Base-by-base conservation (phyloP, 2,113 vertebrate species). In the Syrmaticus mikado region DNA sequence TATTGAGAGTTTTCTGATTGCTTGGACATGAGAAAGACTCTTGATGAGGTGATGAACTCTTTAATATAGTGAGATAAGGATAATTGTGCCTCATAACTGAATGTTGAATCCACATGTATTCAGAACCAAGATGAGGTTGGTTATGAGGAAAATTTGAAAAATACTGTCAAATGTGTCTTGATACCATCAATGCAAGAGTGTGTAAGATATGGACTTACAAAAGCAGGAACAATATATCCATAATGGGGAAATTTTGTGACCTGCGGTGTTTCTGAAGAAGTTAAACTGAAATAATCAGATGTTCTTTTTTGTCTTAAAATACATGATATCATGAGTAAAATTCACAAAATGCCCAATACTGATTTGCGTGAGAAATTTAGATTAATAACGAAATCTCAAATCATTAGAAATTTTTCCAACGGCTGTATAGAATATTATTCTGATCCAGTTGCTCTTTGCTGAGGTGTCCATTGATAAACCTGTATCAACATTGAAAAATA, bases 291-390 rank as follows among this genome's bases (percentile, higher is more conserved):
- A 70, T 90, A 28, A 32, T 32, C 52, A 75, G 41, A 61, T 67
- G 13, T 79, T 82, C 40, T 21, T 50, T 76, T 87, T 91, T 53
- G 11, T 82, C 60, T 85, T 89, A 66, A 91, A 96, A 60, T 91
- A n/a, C 16, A 34, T 66, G 60, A 66, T 70, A 53, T 16, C 34
- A 22, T 77, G 85, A 85, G 85, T 95, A 81, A 87, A 87, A 82
- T 45, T 65, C 38, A 80, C 72, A 43, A 53, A 90, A 80, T 66
- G 15, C 68, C 64, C 32, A 77, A 10, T 74, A 60, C 22, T n/a
- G 27, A 74, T 94, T 85, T 83, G 55, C 32, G 27, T 1, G 4
- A 81, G 38, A 77, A 83, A 78, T 73, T 74, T 15, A 73, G 67
- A 65, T 78, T 75, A 89, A 43, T 50, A 70, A 6, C 82, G 71